Percentiles rank a stretch among this genome's conserved stretches.
phyloP scores from a whole-genome alignment of 2,888 invertebrate species.

The Leptinotarsa rubiginosa region DNA sequence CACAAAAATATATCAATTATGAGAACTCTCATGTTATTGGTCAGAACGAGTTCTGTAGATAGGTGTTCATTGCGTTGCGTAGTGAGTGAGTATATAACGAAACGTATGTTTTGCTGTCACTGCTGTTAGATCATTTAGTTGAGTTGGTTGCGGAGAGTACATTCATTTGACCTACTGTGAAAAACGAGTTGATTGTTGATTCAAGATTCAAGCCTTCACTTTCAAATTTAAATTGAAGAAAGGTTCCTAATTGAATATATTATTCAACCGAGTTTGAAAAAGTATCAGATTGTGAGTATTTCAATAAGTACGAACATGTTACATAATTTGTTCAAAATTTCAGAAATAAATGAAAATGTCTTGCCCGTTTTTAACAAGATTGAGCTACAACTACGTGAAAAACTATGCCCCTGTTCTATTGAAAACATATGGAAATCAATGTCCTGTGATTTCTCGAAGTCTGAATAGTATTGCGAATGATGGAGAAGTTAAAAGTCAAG shows the following conservation, averaged over 20 bases:
- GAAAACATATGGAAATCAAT: constrained; percentile 84
- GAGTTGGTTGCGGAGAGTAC: background rate
- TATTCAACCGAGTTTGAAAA: background rate
- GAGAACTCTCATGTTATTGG: no score
- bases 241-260: background rate
- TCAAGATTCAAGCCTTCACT: constrained; percentile 5
- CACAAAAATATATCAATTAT: background rate
- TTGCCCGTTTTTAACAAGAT: constrained; percentile 87
- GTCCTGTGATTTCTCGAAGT: constrained; percentile 79
- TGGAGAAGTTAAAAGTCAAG: constrained; percentile 46
- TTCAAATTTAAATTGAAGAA: background rate
- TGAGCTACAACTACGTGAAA: constrained; percentile 83
- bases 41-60: no score
- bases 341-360: constrained; percentile 73
- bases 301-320: background rate
- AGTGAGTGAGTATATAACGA: background rate
- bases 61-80: background rate
- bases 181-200: background rate
- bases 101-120: background rate
- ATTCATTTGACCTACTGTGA: constrained; percentile 13
- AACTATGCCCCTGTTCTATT: constrained; percentile 83
- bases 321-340: constrained; percentile 20
- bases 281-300: constrained; percentile 9
- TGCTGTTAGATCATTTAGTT: background rate
- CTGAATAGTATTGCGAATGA: constrained; percentile 54